Conservation (phyloP, 2,797 vertebrate genomes). For the Huso huso region DNA sequence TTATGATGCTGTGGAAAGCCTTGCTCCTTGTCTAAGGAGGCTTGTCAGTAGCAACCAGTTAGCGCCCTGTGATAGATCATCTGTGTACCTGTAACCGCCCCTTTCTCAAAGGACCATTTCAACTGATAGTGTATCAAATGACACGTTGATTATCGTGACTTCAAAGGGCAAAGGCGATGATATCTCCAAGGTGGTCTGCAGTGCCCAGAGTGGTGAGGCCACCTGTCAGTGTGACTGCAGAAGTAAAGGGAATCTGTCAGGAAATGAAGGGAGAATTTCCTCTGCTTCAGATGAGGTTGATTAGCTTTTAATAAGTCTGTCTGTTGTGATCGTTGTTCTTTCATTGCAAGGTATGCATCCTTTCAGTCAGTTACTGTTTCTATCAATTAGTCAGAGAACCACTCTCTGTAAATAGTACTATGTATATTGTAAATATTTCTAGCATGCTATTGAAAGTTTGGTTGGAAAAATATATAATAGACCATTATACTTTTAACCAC, state of each 20-base stretch:
- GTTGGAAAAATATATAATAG: no score
- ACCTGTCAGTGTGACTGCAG: slow-evolving; percentile 66
- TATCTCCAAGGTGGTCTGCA: slow-evolving; percentile 76
- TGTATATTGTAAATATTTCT: no score
- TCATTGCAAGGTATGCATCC: neutral
- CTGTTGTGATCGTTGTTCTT: neutral
- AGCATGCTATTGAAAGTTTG: no score
- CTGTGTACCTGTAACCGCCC: slow-evolving; percentile 58
- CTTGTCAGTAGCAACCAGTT: slow-evolving; percentile 66
- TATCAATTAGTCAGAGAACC: no score
- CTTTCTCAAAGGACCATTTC: slow-evolving; percentile 62
- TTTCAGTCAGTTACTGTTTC: no score
- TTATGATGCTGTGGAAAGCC: slow-evolving; percentile 26
- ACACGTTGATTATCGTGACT: slow-evolving; percentile 87
- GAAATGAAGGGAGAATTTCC: slow-evolving; percentile 62
- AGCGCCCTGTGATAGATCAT: slow-evolving; percentile 75
- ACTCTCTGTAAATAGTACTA: no score
- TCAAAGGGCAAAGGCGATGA: slow-evolving; percentile 71
- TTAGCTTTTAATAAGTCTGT: slow-evolving; percentile 20
- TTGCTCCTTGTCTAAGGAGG: slow-evolving; percentile 40
- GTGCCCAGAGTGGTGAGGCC: slow-evolving; percentile 58
- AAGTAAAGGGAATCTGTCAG: slow-evolving; percentile 64
- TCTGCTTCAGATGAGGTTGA: slow-evolving; percentile 46
- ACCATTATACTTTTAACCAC: no score
- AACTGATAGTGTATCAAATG: slow-evolving; percentile 82